Percentiles rank a stretch among this genome's conserved stretches.
Evolutionary conservation across 2,113 vertebrate genomes (phyloP).

Genomic region (Andinoacara biseriatus): DNA sequence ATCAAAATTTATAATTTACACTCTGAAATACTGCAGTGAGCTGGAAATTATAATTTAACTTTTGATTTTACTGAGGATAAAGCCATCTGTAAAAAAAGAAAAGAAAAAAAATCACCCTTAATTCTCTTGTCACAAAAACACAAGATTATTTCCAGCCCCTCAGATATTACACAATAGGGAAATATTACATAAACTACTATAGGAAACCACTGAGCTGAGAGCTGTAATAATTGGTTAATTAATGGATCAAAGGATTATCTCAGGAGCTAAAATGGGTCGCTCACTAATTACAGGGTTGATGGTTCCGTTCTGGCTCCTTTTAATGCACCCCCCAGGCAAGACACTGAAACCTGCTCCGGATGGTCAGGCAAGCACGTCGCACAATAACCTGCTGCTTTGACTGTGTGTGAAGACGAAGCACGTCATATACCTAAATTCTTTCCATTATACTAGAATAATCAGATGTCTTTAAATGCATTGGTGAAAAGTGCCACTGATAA

Average conservation of each 20-base stretch:
- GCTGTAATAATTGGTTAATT: conserved; percentile 9
- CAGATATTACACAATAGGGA: neutral
- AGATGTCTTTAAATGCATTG: too few relatives aligned
- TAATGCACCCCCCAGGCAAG: neutral
- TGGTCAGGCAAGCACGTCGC: neutral
- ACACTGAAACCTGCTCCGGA: neutral
- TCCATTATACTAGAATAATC: too few relatives aligned
- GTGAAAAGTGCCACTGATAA: too few relatives aligned
- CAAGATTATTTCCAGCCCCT: neutral
- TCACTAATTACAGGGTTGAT: conserved; percentile 7
- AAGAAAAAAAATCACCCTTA: neutral
- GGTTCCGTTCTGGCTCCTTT: neutral
- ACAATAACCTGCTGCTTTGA: neutral
- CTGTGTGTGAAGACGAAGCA: neutral
- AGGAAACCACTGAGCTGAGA: neutral
- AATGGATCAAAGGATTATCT: conserved; percentile 18
- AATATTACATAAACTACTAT: neutral
- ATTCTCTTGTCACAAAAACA: neutral
- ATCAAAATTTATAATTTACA: neutral
- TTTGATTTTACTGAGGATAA: neutral
- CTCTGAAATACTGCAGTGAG: neutral
- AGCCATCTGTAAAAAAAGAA: too few relatives aligned
- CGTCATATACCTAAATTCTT: neutral
- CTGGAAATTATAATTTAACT: neutral
- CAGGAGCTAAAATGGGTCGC: neutral